Percentiles rank a stretch among this genome's conserved stretches.
Evolutionary conservation across 2,797 vertebrate species (phyloP).

Genomic region (Petrocephalus schoutedeni): DNA sequence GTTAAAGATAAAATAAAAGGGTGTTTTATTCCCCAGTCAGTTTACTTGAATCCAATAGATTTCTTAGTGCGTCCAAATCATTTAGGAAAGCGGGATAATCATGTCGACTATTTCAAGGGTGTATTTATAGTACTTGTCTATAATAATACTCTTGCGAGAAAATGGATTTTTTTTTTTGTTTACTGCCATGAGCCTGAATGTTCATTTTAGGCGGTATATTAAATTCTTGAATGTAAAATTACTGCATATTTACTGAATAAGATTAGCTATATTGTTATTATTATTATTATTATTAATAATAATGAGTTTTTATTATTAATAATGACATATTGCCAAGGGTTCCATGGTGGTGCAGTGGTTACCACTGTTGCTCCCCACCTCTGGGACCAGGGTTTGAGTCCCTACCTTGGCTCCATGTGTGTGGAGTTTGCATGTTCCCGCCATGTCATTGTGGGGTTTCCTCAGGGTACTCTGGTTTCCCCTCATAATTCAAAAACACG

Average conservation of each 20-base stretch:
- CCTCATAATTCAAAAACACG: background rate
- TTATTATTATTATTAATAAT: background rate
- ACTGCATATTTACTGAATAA: background rate
- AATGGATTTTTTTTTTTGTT: background rate
- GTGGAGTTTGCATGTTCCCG: background rate
- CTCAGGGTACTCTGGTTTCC: background rate
- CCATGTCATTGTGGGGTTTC: background rate
- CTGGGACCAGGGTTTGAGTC: background rate
- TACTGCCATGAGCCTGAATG: background rate
- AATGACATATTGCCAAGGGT: background rate
- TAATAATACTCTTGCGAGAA: background rate
- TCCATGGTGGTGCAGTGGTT: background rate
- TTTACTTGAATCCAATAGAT: background rate
- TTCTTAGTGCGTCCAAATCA: background rate
- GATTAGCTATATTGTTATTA: background rate
- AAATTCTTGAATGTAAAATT: background rate
- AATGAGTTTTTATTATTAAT: background rate
- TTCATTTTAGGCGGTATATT: background rate
- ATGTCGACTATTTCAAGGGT: background rate
- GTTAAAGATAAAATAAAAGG: background rate
- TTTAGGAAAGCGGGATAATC: constrained; percentile 2
- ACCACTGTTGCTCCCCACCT: background rate
- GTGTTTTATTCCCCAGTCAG: background rate
- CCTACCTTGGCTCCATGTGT: background rate
- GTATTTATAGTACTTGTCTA: background rate